Percentiles rank a stretch among this genome's conserved stretches.
Evolutionary conservation across 2,888 invertebrate genomes (phyloP).

Genomic region (Anthophora plumipes): DNA sequence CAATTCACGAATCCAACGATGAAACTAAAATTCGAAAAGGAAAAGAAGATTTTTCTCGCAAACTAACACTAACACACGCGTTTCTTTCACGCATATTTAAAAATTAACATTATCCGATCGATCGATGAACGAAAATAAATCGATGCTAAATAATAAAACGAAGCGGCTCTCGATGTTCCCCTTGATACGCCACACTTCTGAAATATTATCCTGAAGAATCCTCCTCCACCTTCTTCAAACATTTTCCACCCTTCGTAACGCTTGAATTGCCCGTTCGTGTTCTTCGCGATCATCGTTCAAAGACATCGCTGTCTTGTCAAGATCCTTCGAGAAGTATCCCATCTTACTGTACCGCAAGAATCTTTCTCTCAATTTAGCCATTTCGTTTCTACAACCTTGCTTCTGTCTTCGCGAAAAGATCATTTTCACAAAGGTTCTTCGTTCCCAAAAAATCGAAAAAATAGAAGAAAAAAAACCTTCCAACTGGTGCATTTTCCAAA

Average conservation of each 20-base stretch:
- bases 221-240: neutral
- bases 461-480: neutral
- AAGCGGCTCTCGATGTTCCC: conserved; percentile 33
- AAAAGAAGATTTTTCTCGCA: conserved; percentile 13
- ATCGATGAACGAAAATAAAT: conserved; percentile 18
- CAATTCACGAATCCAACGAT: neutral
- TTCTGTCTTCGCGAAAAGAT: neutral
- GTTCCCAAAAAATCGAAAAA: conserved; percentile 10
- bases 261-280: neutral
- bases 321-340: neutral
- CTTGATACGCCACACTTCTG: conserved; percentile 9
- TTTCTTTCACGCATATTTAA: conserved; percentile 9
- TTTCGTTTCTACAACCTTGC: neutral
- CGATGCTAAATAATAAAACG: conserved; percentile 4
- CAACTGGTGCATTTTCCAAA: neutral
- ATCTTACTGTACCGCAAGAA: conserved; percentile 2
- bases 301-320: neutral
- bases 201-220: conserved; percentile 11
- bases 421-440: conserved; percentile 10
- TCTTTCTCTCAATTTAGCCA: neutral
- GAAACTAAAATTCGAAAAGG: conserved; percentile 18
- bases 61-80: conserved; percentile 15
- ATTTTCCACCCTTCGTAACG: neutral
- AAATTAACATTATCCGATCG: conserved; percentile 38
- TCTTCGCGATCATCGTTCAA: conserved; percentile 6